Evolutionary conservation across 1,140 invertebrate species (phyloP), one percentile per base, ranked within the genome.

Genomic region (Leptestheria dahalacensis): DNA sequence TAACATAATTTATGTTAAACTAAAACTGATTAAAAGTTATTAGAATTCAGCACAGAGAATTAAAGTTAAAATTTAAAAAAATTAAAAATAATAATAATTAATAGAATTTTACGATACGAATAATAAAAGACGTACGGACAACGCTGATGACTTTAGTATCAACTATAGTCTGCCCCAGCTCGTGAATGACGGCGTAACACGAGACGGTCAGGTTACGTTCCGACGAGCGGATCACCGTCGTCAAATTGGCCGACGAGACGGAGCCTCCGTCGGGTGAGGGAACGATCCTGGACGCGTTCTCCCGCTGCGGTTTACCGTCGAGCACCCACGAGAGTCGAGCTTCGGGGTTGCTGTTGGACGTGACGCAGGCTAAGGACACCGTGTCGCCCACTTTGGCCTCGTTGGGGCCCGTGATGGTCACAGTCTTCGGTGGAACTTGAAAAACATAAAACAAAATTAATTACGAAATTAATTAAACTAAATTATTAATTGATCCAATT

Each of bases 241-340:
- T 89, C 49, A 95, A 83, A 67, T 91, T 90, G 1, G 91, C 93
- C 11, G 78, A 82, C 0, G 91, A 92, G 28, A 91, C 86, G 81
- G 83, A 95, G 18, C 92, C 92, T 20, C 87, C 88, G 57, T 76
- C 70, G 12, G 68, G 65, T 20, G 63, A 68, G 15, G 12, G 9
- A 48, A 55, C 20, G 59, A 56, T 64, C 48, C 59, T 50, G 66
- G 64, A 55, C 63, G 63, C 12, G 46, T 55, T 55, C 46, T 64
- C 58, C 4, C 66, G 63, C 28, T 68, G 62, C 23, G 67, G 66
- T 26, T 67, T 63, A 15, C 88, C 88, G 52, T 81, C 80, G 20
- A 89, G 83, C 64, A 86, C 82, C 91, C 90, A 97, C 62, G 87
- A 91, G 61, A 98, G 86, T 64, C 88, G 85, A 3, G 92, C 87